Conservation (phyloP, 2,888 invertebrate species). For the Timandra comae region DNA sequence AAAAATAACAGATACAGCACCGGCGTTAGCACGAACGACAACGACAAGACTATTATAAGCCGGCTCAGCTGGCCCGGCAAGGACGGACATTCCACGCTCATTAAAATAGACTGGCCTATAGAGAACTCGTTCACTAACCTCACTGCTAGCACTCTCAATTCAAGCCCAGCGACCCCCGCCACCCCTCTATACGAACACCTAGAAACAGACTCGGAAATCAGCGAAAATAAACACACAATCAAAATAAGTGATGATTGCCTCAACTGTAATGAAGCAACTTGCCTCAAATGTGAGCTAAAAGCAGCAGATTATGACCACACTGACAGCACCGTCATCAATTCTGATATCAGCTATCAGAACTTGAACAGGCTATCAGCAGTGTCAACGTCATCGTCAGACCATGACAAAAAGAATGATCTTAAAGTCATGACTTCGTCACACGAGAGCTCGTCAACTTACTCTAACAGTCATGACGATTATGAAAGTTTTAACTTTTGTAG, state of each 20-base stretch:
- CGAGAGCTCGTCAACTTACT: constrained; percentile 64
- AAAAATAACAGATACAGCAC: constrained; percentile 55
- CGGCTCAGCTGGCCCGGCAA: constrained; percentile 66
- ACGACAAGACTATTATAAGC: constrained; percentile 17
- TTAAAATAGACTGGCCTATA: constrained; percentile 65
- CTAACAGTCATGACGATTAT: constrained; percentile 61
- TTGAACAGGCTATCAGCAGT: constrained; percentile 65
- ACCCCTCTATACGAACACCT: constrained; percentile 61
- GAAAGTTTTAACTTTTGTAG: constrained; percentile 58
- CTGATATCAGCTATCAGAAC: constrained; percentile 70
- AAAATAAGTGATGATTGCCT: constrained; percentile 48
- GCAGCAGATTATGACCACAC: constrained; percentile 53
- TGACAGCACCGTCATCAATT: constrained; percentile 55
- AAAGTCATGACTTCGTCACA: constrained; percentile 68
- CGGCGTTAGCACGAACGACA: constrained; percentile 42
- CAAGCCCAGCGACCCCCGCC: constrained; percentile 51
- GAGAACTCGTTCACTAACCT: constrained; percentile 51
- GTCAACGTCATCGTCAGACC: constrained; percentile 61
- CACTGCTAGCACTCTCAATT: constrained; percentile 50
- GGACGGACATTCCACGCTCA: constrained; percentile 66
- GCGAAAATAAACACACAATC: constrained; percentile 62
- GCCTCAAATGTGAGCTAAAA: constrained; percentile 62
- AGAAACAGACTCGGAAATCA: constrained; percentile 63
- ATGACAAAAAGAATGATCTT: constrained; percentile 42
- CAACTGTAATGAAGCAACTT: constrained; percentile 53